Base-by-base conservation (phyloP, 2,797 vertebrate species). In the Tolypeutes matacus region DNA sequence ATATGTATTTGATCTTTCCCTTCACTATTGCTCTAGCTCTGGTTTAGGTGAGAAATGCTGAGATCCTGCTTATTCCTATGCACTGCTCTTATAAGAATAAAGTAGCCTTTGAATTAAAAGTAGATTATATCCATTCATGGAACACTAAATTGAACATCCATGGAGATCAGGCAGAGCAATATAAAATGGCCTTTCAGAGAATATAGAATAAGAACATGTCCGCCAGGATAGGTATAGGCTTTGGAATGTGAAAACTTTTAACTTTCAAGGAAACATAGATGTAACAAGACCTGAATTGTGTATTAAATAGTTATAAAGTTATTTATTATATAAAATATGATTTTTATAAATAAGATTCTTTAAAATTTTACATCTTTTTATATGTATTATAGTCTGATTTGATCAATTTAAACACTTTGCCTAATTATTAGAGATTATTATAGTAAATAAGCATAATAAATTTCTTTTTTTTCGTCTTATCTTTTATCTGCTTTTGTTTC, bases 401-500 rank as follows among this genome's bases (percentile, higher is more conserved):
- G 39, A 14, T 84, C 42, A 75, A 4, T n/a, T 85, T 8, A 53
- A 46, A 29, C 65, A 17, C 81, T 77, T 56, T 11, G 18, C n/a
- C 9, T 67, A 82, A 86, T 82, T 31, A 77, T 65, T 81, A 49
- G 56, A 76, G 86, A 92, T 82, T 70, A 83, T 76, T 49, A n/a
- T 18, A 76, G 60, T 81, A 76, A 86, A 76, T 42, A 82, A 39
- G 65, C 81, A 70, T 73, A 36, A 69, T 86, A 27, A 86, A 65
- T 89, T 78, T 83, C n/a, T 72, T 90, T 42, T 91, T 92, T 20
- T 76, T 81, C 36, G 86, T 25, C 15, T 85, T 94, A 46, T 85
- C 23, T 58, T 93, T 94, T 75, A 94, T 92, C 60, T 96, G 51
- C 75, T 96, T 78, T 85, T 97, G 80, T 80, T 97, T 86, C 94